Base-by-base conservation (phyloP, 2,797 vertebrate species). In the Crossoptilon crossoptilon region DNA sequence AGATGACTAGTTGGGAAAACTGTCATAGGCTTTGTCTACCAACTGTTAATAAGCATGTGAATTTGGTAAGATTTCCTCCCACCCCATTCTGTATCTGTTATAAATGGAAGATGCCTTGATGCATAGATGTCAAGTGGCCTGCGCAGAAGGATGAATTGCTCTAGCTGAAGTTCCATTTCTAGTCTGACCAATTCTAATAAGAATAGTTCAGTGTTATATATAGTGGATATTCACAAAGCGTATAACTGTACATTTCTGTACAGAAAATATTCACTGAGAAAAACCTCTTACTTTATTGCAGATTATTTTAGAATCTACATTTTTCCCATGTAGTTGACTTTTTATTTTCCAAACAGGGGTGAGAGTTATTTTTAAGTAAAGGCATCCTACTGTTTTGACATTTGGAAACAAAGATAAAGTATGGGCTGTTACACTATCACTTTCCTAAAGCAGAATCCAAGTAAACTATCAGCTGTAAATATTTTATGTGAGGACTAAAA, bases 111-210 rank as follows among this genome's bases (percentile, higher is more conserved):
- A 39, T 78, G 26, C 16, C 14, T 4, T 29, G 16, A 31, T 19
- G 10, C 3, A 11, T 1, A 49, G 33, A 31, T 4, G 43, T n/a
- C 10, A 14, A 2, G 0, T n/a, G 35, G 26, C 5, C 26, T 41
- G 11, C 39, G 29, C 8, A n/a, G 68, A 69, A 51, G 23, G 58
- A 31, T 39, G 43, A 91, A 27, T 43, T 76, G 5, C 16, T 67
- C 4, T 48, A 7, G 31, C 35, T 48, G 73, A 80, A 71, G 8
- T 84, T 72, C 13, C 10, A 70, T 23, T 63, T 79, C 23, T 72
- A 23, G 14, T 79, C 43, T 80, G 43, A 66, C n/a, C 66, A 74
- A 24, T 44, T 76, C n/a, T n/a, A 63, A 18, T 51, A 53, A 33
- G 60, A 92, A 37, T 39, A 66, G 11, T n/a, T 81, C 22, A 46